Percentiles rank a stretch among this genome's conserved stretches.
These are phyloP conservation scores for Hapalemur alaotrensis DNA, from an alignment of 2,797 vertebrate species.

Conservation along the genomic window DNA sequence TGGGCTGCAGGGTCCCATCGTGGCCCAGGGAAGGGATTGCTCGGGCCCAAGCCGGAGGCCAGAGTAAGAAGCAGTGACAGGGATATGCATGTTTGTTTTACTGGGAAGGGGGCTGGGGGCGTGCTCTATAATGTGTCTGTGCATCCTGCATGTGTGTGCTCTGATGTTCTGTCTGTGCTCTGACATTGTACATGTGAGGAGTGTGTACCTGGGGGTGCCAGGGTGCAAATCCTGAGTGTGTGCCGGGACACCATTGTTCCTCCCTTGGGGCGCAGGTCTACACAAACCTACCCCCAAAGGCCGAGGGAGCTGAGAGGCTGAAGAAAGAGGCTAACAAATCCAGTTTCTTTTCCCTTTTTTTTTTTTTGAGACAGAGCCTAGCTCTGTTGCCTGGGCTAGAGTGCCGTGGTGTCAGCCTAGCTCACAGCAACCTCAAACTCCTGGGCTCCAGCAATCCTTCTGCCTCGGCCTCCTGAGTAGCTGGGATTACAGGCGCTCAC, in stretches of 20 bases:
- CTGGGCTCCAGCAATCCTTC: too few relatives aligned
- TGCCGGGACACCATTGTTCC: background rate
- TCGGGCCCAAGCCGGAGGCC: background rate
- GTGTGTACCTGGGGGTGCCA: accelerated
- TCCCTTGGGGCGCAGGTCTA: accelerated
- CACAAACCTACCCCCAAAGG: background rate
- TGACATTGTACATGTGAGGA: too few relatives aligned
- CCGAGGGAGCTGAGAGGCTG: background rate
- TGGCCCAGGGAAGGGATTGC: accelerated
- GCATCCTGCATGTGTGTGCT: background rate
- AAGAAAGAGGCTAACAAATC: background rate
- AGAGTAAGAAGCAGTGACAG: background rate
- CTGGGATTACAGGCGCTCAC: too few relatives aligned
- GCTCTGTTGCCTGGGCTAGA: too few relatives aligned
- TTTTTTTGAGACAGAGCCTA: too few relatives aligned
- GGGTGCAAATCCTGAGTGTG: background rate
- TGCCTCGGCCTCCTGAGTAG: too few relatives aligned
- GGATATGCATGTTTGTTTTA: background rate
- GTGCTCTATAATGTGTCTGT: accelerated
- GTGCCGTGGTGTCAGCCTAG: too few relatives aligned
- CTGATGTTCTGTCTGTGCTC: background rate
- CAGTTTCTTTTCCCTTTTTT: background rate
- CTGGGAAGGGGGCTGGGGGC: background rate
- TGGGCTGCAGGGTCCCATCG: accelerated
- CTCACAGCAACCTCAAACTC: too few relatives aligned